These are phyloP conservation scores for Suncus etruscus DNA, from an alignment of 2,113 vertebrate species.

Conservation along the genomic window DNA sequence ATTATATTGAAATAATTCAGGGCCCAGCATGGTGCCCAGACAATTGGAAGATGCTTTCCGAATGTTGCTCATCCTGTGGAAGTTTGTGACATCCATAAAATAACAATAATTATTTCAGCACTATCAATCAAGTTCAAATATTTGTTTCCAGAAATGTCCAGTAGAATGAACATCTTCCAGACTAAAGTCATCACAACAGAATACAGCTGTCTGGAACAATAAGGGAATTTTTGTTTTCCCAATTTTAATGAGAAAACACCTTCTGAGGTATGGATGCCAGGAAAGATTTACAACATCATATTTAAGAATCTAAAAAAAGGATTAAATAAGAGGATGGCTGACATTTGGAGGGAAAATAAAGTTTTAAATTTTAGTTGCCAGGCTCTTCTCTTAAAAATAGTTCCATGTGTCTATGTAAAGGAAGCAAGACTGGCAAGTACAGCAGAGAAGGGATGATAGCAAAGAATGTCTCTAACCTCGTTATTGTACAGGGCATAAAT, in stretches of 20 bases:
- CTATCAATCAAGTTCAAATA: constrained; percentile 88
- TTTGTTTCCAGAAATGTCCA: constrained; percentile 90
- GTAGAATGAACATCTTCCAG: constrained; percentile 89
- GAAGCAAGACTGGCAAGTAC: background rate
- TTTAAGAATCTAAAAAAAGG: constrained; percentile 42
- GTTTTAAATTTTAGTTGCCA: constrained; percentile 29
- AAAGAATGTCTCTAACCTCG: constrained; percentile 10
- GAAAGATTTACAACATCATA: constrained; percentile 57
- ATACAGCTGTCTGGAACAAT: constrained; percentile 85
- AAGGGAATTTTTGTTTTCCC: constrained; percentile 77
- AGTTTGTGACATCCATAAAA: constrained; percentile 79
- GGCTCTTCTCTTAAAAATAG: background rate
- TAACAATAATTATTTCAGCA: constrained; percentile 81
- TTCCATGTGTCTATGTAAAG: constrained; percentile 1
- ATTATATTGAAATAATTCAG: constrained; percentile 75
- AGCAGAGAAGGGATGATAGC: background rate
- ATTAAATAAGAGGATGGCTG: constrained; percentile 23
- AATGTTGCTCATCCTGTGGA: constrained; percentile 85
- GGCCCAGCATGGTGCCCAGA: constrained; percentile 57
- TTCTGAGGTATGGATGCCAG: constrained; percentile 61
- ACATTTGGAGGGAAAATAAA: background rate
- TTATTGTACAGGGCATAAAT: background rate
- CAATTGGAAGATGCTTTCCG: constrained; percentile 82
- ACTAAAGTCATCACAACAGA: constrained; percentile 86
- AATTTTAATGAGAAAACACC: constrained; percentile 78